Base-by-base conservation (phyloP, 2,113 vertebrate species). In the Pygoscelis adeliae region DNA sequence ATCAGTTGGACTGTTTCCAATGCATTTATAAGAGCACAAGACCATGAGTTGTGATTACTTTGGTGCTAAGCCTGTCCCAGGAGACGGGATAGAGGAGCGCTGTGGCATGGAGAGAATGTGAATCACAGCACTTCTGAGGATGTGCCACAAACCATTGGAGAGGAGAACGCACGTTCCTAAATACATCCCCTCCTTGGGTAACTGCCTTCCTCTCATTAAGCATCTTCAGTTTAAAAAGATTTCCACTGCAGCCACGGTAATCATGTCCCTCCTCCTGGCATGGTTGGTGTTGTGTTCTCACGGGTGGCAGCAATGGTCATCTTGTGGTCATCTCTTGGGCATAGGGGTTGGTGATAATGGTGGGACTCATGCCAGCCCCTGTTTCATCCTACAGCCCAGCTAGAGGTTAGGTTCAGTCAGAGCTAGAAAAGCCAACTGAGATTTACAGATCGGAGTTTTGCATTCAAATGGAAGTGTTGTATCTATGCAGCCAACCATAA, bases 111-210 rank as follows among this genome's bases (percentile, higher is more conserved):
- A 83, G 63, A 94, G 63, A 79, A 87, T 55, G 34, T 87, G 89
- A 92, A 62, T 82, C 61, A 71, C 69, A 47, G 83, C 38, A 4
- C 55, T 89, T 20, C 36, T 66, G 77, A 89, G 63, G 82, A 63
- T 0, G 1, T 15, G 46, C 55, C 76, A n/a, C 15, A 4, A 36
- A 30, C 15, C 1, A 0, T 6, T 0, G 1, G 14, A 34, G 11
- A 36, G 50, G 53, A 30, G 15, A 94, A 6, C 2, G 0, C 3
- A 2, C 0, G 2, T 11, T 67, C 52, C 66, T 36, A 7, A 74
- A 47, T 13, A 34, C 18, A 2, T 26, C 42, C n/a, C 50, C 9
- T 87, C 47, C 55, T 67, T 4, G 10, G 32, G 38, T n/a, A 83
- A 42, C 49, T 0, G 1, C 42, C 50, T 66, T 53, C 42, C 50